Evolutionary conservation across 2,113 vertebrate genomes (phyloP), one percentile per base, ranked within the genome.

Genomic region (Cephalophus harveyi): DNA sequence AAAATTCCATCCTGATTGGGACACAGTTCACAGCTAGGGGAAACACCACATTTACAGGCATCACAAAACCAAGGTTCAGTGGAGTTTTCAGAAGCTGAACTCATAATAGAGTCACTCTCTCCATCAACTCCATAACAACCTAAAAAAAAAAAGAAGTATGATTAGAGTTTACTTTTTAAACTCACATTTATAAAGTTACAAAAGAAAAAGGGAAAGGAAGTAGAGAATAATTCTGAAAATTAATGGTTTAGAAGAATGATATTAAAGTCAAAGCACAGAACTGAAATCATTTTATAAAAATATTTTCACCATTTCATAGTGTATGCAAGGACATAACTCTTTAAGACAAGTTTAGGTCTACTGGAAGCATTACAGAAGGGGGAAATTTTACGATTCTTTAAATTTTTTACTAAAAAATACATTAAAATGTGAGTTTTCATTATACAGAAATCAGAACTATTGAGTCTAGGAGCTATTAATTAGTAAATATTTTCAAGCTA

Each of bases 1-100:
- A 99, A 99, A 99, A 99, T 99, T 40, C 99, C 99, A 96, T 99
- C 99, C 98, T 99, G 99, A 98, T 99, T 99, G 79, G 99, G 99
- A 98, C 99, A 99, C 1, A 99, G 98, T 98, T 99, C 99, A 97
- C 99, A 99, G 98, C 99, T 99, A 64, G 99, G 99, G 67, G 99
- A 99, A 93, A 99, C 99, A 27, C 99, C 99, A 89, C 99, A 99
- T 98, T 99, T 99, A 98, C 99, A 99, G 74, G 99, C 99, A 84
- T 99, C 99, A 83, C 99, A 99, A 98, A 99, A 99, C 99, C 99
- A 99, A 5, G 99, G 99, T 97, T 99, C 99, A 0, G 99, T 99
- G 15, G 99, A 99, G 94, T 99, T 99, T 98, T 99, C 99, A 23
- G 99, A 99, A 95, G 99, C 99, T 0, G 99, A 99, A 97, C 99